Base-by-base conservation (phyloP, 92 coral and sea anemone species). In the Porites lobata region DNA sequence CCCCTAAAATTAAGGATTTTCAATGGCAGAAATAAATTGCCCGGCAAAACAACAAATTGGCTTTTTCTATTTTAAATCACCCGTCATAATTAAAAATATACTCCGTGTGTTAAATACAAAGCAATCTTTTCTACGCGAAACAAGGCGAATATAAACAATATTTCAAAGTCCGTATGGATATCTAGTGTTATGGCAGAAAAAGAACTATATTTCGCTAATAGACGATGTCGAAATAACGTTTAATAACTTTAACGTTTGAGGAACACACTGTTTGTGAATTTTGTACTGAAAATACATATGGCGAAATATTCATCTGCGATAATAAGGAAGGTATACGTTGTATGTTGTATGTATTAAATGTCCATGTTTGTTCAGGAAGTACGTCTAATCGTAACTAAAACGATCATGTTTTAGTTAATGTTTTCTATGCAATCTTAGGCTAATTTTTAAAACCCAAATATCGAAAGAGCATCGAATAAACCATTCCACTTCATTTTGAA, bases 41-140 rank as follows among this genome's bases (percentile, higher is more conserved):
- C 38, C 21, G 8, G n/a, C 69, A 78, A 22, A 62, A 1, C 38
- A 78, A 38, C 17, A 61, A 5, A 47, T 61, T 15, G 9, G 54
- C 10, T 21, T 24, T 50, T 47, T 20, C 58, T 14, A 14, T 56
- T 20, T 63, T 56, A 64, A 79, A 65, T 47, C 83, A 79, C 8
- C 29, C 61, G 72, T 21, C 21, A 69, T 21, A 69, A 15, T 32
- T 26, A 38, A 38, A 21, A 56, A 56, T 56, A 56, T 10, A 9
- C 61, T 50, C 52, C 52, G 15, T 52, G 75, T 67, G 52, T 67
- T 80, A 66, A 52, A 80, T 80, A 50, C 63, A 68, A 80, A 80
- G 68, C 17, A 64, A 79, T 11, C 6, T 62, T 64, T 79, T 43
- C 19, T 43, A 26, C 9, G 26, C 61, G 7, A 1, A 19, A 64